Conservation (phyloP, 1,140 invertebrate species). For the Lutraria rhynchaena region DNA sequence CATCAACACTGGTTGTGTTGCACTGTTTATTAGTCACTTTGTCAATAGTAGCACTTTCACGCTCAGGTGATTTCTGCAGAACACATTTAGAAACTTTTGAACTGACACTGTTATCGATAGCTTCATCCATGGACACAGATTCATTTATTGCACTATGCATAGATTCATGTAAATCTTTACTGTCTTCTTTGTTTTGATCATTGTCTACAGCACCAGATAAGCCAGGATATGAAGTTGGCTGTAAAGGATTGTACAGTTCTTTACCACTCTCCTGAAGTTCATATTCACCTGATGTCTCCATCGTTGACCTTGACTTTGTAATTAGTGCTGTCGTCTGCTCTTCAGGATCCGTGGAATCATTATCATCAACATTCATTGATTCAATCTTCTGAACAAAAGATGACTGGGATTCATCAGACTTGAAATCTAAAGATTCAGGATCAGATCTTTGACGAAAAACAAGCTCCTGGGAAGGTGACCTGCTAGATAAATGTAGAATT, state of each 20-base stretch:
- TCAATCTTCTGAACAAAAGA: slow-evolving; percentile 48
- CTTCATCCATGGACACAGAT: too few species aligned
- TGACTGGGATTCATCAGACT: slow-evolving; percentile 40
- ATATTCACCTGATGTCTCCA: neutral
- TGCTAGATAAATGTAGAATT: too few species aligned
- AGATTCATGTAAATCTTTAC: too few species aligned
- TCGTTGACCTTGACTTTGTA: neutral
- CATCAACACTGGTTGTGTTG: neutral
- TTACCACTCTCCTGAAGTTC: neutral
- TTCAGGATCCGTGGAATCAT: neutral
- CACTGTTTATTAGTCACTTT: neutral
- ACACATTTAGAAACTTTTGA: too few species aligned
- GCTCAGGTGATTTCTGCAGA: neutral
- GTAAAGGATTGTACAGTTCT: slow-evolving; percentile 13
- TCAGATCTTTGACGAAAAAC: neutral
- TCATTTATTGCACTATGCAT: too few species aligned
- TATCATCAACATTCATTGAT: slow-evolving; percentile 34
- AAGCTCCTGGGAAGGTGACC: too few species aligned
- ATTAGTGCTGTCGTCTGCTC: neutral
- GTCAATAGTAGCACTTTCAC: slow-evolving; percentile 1
- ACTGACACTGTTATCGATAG: too few species aligned
- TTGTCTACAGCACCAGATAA: neutral
- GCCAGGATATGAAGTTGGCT: slow-evolving; percentile 9
- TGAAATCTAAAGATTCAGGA: slow-evolving; percentile 23
- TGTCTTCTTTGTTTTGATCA: too few species aligned